Conservation (phyloP, 2,888 invertebrate genomes). For the Spodoptera picta region DNA sequence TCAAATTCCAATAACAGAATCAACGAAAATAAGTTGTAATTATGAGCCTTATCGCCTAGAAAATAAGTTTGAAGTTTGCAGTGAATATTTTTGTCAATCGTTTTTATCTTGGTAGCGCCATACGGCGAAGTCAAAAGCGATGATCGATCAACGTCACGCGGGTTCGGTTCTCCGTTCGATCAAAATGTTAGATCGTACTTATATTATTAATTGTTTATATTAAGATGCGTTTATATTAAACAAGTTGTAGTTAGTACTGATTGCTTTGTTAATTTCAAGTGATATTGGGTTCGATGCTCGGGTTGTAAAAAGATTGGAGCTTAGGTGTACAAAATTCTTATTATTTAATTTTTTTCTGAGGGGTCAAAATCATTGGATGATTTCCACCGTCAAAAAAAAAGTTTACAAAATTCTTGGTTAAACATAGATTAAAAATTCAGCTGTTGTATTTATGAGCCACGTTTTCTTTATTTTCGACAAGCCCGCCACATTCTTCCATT, state of each 20-base stretch:
- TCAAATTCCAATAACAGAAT: slow-evolving; percentile 8
- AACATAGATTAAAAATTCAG: no score
- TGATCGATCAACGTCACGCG: slow-evolving; percentile 66
- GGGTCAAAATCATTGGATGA: no score
- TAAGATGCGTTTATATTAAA: slow-evolving; percentile 31
- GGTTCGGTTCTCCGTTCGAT: slow-evolving; percentile 66
- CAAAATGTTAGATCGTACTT: slow-evolving; percentile 63
- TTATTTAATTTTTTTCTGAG: no score
- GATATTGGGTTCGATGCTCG: no score
- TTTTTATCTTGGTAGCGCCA: slow-evolving; percentile 47
- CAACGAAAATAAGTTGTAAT: neutral
- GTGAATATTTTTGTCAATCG: slow-evolving; percentile 1
- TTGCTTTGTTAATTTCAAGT: slow-evolving; percentile 8
- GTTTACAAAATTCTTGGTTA: no score
- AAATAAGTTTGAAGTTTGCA: slow-evolving; percentile 22
- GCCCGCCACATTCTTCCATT: no score
- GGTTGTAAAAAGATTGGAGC: no score
- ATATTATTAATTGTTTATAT: slow-evolving; percentile 67
- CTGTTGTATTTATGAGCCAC: no score
- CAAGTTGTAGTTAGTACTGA: slow-evolving; percentile 17
- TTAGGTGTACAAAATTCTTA: no score
- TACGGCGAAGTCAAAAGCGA: slow-evolving; percentile 60
- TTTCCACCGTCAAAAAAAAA: no score
- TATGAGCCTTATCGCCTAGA: neutral
- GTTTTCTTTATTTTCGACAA: no score